Conservation (phyloP, 2,888 invertebrate genomes). For the Congeria kusceri region DNA sequence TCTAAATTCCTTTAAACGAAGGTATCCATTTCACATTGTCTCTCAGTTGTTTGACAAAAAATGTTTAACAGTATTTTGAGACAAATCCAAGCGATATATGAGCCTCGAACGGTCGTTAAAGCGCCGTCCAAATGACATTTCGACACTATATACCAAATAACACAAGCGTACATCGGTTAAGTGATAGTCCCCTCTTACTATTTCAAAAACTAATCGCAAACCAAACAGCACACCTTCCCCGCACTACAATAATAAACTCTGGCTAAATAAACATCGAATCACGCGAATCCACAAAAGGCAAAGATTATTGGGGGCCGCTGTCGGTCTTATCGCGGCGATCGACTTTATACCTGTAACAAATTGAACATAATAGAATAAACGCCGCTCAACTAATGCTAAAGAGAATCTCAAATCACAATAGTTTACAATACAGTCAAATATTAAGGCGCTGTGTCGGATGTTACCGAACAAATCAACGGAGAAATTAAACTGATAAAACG, state of each 20-base stretch:
- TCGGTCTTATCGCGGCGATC: constrained; percentile 35
- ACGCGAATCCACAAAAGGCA: constrained; percentile 33
- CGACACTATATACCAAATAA: neutral
- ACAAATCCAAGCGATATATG: constrained; percentile 28
- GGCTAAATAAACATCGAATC: constrained; percentile 39
- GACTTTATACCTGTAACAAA: constrained; percentile 52
- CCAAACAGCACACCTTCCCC: constrained; percentile 34
- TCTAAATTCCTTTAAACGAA: neutral
- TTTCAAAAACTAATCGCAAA: constrained; percentile 35
- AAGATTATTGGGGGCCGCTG: constrained; percentile 19
- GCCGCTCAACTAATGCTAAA: neutral
- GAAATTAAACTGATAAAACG: too few relatives aligned
- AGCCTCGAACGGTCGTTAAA: constrained; percentile 1
- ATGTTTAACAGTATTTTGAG: constrained; percentile 8
- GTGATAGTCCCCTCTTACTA: neutral
- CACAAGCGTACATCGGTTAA: neutral
- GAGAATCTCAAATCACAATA: constrained; percentile 2
- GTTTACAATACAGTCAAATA: neutral
- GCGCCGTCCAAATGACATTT: constrained; percentile 4
- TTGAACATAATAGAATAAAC: constrained; percentile 24
- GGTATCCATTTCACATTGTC: neutral
- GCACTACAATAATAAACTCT: constrained; percentile 38
- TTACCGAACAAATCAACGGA: too few relatives aligned
- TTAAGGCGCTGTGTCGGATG: neutral
- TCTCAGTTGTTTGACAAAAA: neutral